Evolutionary conservation across 2,797 vertebrate species (phyloP).

Genomic region (Falco novaeseelandiae): DNA sequence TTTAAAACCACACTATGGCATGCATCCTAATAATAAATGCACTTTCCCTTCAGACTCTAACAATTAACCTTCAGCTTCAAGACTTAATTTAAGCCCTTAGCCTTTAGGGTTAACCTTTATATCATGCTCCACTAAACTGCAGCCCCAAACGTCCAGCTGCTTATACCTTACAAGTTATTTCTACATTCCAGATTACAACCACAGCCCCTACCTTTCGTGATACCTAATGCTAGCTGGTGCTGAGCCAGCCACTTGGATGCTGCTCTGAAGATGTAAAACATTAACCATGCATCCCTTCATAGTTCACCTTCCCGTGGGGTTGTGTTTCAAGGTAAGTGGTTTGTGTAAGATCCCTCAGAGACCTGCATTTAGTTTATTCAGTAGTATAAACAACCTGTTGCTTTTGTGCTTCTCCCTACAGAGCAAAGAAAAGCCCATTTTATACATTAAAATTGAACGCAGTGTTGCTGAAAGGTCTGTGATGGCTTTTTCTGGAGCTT

Average conservation of each 20-base stretch:
- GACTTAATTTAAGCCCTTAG: not conserved
- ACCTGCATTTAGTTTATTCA: conserved; percentile 65
- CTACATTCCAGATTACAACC: not conserved
- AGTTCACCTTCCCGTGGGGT: conserved; percentile 10
- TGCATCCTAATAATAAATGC: not conserved
- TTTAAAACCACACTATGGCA: not conserved
- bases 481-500: conserved; percentile 27
- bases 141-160: not conserved
- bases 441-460: conserved; percentile 62
- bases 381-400: conserved; percentile 64
- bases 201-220: not conserved
- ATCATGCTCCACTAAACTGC: not conserved
- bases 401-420: conserved; percentile 50
- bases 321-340: conserved; percentile 69
- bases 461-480: conserved; percentile 23
- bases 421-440: conserved; percentile 50
- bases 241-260: not conserved
- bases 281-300: conserved; percentile 17
- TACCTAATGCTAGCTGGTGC: not conserved
- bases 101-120: not conserved
- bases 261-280: conserved; percentile 43
- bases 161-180: not conserved
- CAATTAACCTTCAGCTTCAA: not conserved
- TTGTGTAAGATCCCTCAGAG: conserved; percentile 59
- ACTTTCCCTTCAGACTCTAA: not conserved